phyloP scores from a whole-genome alignment of 2,888 invertebrate genomes.

The Mesochorus sp. region DNA sequence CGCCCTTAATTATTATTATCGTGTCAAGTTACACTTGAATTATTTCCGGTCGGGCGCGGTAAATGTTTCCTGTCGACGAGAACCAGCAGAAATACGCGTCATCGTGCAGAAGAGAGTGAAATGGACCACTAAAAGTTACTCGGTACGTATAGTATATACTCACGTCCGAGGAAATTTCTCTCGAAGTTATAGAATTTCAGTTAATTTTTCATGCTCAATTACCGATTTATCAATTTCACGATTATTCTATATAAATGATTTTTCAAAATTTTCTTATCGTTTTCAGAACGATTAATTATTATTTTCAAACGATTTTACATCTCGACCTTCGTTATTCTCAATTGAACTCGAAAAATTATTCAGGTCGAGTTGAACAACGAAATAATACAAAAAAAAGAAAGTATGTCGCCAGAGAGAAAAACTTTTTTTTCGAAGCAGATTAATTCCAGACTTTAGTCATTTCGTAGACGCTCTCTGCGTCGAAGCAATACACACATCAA shows the following conservation, averaged over 20 bases:
- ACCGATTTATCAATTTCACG: too few relatives aligned
- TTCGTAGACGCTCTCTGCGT: constrained; percentile 31
- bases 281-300: too few relatives aligned
- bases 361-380: too few relatives aligned
- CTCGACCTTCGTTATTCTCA: too few relatives aligned
- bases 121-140: constrained; percentile 22
- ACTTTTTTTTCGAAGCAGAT: constrained; percentile 17
- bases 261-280: too few relatives aligned
- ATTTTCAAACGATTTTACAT: too few relatives aligned
- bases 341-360: too few relatives aligned
- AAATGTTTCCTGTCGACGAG: constrained; percentile 70
- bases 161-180: neutral
- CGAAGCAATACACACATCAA: constrained; percentile 54
- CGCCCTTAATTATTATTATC: constrained; percentile 79
- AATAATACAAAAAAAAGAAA: neutral
- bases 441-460: constrained; percentile 51
- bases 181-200: too few relatives aligned
- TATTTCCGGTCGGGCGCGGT: constrained; percentile 77
- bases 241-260: too few relatives aligned
- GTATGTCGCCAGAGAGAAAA: neutral
- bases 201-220: too few relatives aligned
- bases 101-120: constrained; percentile 36
- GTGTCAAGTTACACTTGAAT: constrained; percentile 77
- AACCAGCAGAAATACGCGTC: constrained; percentile 11
- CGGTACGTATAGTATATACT: neutral